Evolutionary conservation across 2,888 invertebrate species (phyloP).

Genomic region (Antheraea assamensis): DNA sequence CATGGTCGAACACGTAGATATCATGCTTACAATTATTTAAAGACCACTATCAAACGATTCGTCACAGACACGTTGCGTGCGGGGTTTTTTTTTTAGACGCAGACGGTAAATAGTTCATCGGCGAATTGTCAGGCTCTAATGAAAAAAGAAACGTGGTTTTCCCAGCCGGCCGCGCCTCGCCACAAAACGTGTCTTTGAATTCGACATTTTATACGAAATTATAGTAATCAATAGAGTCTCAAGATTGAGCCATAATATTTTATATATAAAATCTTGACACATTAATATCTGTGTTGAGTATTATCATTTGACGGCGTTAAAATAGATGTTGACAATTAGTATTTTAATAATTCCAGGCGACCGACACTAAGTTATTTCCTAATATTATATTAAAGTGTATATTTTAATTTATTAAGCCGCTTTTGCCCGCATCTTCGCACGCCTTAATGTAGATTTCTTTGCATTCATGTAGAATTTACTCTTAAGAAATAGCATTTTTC

Average conservation of each 20-base stretch:
- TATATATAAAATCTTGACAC: background rate
- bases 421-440: too few relatives aligned
- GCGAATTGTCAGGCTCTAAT: background rate
- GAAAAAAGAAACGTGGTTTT: background rate
- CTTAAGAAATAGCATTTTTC: too few relatives aligned
- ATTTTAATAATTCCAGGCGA: background rate
- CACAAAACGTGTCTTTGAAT: background rate
- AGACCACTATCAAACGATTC: background rate
- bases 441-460: too few relatives aligned
- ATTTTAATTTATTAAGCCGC: background rate
- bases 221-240: background rate
- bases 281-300: background rate
- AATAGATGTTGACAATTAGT: background rate
- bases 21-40: background rate
- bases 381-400: background rate
- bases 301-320: background rate
- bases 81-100: slow-evolving; percentile 3
- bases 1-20: background rate
- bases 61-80: slow-evolving; percentile 10
- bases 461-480: too few relatives aligned
- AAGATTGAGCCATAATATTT: background rate
- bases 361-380: background rate
- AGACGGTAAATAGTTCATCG: slow-evolving; percentile 12
- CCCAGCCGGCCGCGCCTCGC: background rate
- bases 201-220: slow-evolving; percentile 11